Conservation (phyloP, 2,113 vertebrate species). For the Maccullochella peelii region DNA sequence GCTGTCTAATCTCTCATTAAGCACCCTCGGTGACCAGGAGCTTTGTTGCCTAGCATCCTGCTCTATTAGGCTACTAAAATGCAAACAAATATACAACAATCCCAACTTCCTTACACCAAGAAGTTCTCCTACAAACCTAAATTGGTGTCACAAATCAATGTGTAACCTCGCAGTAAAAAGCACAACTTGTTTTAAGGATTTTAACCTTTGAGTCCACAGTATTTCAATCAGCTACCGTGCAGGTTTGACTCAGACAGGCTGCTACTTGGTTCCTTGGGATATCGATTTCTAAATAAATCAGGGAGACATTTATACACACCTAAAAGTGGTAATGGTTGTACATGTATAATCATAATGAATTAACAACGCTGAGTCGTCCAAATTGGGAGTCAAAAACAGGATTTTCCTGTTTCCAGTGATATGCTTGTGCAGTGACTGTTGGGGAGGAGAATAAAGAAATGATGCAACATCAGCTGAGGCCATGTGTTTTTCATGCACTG, state of each 20-base stretch:
- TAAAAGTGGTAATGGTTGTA: conserved; percentile 39
- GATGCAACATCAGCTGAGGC: conserved; percentile 30
- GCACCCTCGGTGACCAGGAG: conserved; percentile 3
- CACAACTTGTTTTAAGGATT: conserved; percentile 7
- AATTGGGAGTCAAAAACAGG: conserved; percentile 25
- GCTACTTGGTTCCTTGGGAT: conserved; percentile 15
- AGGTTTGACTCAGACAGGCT: conserved; percentile 17
- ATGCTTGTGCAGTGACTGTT: conserved; percentile 16
- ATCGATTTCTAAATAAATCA: conserved; percentile 59
- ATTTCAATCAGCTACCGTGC: conserved; percentile 32
- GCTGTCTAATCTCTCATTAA: conserved; percentile 51
- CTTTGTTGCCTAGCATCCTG: conserved; percentile 12
- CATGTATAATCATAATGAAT: conserved; percentile 38
- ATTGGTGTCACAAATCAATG: conserved; percentile 21
- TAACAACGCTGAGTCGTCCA: conserved; percentile 18
- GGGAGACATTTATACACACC: conserved; percentile 41
- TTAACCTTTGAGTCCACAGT: conserved; percentile 31
- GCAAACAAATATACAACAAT: conserved; percentile 23
- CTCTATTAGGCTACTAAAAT: conserved; percentile 10
- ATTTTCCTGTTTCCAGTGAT: conserved; percentile 43
- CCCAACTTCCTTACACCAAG: background rate
- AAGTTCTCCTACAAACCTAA: conserved; percentile 22
- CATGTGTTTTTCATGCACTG: conserved; percentile 7
- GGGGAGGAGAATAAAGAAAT: conserved; percentile 15
- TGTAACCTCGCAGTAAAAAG: conserved; percentile 17